Conservation (phyloP, 2,888 invertebrate genomes). For the Yponomeuta plumbellus region DNA sequence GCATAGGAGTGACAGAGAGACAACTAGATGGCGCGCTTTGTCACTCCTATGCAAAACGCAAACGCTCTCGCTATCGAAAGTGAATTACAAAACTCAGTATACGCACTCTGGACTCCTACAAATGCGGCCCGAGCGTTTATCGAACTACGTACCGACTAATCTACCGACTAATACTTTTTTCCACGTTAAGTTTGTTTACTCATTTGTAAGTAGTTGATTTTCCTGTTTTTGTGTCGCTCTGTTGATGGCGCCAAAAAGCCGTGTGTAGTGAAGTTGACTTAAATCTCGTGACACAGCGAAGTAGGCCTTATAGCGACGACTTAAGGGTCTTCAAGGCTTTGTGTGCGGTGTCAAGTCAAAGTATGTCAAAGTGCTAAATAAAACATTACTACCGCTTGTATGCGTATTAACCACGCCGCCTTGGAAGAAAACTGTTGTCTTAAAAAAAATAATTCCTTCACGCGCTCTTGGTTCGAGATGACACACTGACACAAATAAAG, state of each 20-base stretch:
- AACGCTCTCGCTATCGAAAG: too few relatives aligned
- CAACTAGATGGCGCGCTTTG: too few relatives aligned
- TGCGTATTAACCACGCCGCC: not conserved
- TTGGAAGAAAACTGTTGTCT: not conserved
- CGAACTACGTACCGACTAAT: too few relatives aligned
- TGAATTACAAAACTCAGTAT: too few relatives aligned
- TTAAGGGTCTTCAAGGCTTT: not conserved
- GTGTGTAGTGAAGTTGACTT: not conserved
- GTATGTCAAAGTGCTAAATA: constrained; percentile 65
- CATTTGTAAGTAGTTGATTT: not conserved
- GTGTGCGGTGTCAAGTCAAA: constrained; percentile 27
- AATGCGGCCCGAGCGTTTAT: too few relatives aligned
- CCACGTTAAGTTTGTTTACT: constrained; percentile 16
- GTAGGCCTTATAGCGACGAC: not conserved
- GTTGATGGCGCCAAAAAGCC: constrained; percentile 3
- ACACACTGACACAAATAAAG: not conserved
- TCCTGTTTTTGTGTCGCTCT: not conserved
- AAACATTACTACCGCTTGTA: constrained; percentile 39
- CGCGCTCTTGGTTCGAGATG: not conserved
- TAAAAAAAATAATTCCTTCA: not conserved
- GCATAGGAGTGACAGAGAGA: too few relatives aligned
- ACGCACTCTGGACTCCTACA: too few relatives aligned
- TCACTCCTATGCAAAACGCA: too few relatives aligned
- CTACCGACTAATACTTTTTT: too few relatives aligned
- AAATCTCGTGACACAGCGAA: not conserved